Base-by-base conservation (phyloP, 1,140 invertebrate species). In the Wiebesia pumilae region DNA sequence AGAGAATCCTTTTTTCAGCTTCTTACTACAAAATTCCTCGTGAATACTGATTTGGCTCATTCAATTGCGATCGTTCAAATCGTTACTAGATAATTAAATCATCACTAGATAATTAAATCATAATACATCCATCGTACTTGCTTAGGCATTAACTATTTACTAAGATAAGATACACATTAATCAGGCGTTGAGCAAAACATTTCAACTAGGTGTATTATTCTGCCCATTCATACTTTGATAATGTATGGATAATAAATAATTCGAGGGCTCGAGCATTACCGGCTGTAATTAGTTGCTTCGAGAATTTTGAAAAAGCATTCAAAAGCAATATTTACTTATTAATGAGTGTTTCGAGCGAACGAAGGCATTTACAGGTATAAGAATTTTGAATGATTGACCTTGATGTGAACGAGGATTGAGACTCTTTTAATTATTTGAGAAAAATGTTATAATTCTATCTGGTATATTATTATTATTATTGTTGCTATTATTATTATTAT, bases 61-160 rank as follows among this genome's bases (percentile, higher is more conserved):
- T 75, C 24, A 24, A 9, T 73, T 73, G 16, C 33, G 69, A 75
- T 75, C 43, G 43, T 75, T 43, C 24, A 43, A 75, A 75, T 75
- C 43, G 12, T 75, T 75, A 43, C 19, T n/a, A n/a, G n/a, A n/a
- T n/a, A n/a, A n/a, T n/a, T n/a, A n/a, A n/a, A n/a, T 43, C 43
- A 75, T 43, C 71, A 4, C 38, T 75, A n/a, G 3, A 75, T 75
- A 75, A 75, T 43, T 43, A 40, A 75, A 75, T 75, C 38, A 16
- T 75, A 43, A 75, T 75, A 75, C 38, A 75, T 12, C 12, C 54
- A 7, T 58, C 77, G n/a, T 54, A 54, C 43, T 79, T 33, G 58
- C 58, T 79, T 79, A 79, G 16, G 40, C 33, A 54, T 58, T 79
- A 79, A 79, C 77, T n/a, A 30, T 79, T 79, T 33, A 35, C n/a